A percentile compares a stretch with the other conserved stretches of the same genome.
Conservation (phyloP, 1,140 invertebrate species). For the Leptopilina boulardi region DNA sequence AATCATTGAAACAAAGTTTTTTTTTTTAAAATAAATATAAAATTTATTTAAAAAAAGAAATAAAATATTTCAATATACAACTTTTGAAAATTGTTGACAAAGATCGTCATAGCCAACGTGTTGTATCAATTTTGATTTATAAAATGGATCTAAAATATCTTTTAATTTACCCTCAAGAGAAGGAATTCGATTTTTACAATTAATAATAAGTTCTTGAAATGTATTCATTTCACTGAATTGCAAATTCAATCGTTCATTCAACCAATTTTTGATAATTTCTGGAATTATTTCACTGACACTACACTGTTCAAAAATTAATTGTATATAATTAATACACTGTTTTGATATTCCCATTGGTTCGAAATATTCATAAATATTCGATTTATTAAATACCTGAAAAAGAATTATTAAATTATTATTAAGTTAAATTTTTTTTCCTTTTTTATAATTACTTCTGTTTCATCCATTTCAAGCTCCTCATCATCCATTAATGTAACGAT, state of each 20-base stretch:
- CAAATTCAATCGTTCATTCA: slow-evolving; percentile 47
- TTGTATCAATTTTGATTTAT: slow-evolving; percentile 62
- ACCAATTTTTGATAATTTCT: slow-evolving; percentile 45
- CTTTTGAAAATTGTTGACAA: not conserved
- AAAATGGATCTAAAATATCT: slow-evolving; percentile 60
- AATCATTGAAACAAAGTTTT: too few relatives aligned
- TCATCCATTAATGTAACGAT: slow-evolving; percentile 56
- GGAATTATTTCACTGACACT: slow-evolving; percentile 35
- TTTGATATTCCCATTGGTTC: slow-evolving; percentile 61
- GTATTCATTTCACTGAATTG: slow-evolving; percentile 43
- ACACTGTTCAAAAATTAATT: slow-evolving; percentile 41
- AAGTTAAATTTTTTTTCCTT: slow-evolving; percentile 33
- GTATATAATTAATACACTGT: slow-evolving; percentile 51
- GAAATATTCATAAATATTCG: slow-evolving; percentile 64
- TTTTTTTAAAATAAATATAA: slow-evolving; percentile 12
- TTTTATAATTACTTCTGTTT: slow-evolving; percentile 61
- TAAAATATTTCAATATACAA: too few relatives aligned
- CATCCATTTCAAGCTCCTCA: slow-evolving; percentile 66
- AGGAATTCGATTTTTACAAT: slow-evolving; percentile 53
- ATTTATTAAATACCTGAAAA: slow-evolving; percentile 70
- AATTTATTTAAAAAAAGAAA: slow-evolving; percentile 33
- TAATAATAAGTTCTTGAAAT: slow-evolving; percentile 49
- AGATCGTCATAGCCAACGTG: slow-evolving; percentile 55
- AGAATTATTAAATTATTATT: not conserved
- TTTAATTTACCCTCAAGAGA: slow-evolving; percentile 48